Conservation (phyloP, 2,888 invertebrate genomes). For the Hybos culiciformis region DNA sequence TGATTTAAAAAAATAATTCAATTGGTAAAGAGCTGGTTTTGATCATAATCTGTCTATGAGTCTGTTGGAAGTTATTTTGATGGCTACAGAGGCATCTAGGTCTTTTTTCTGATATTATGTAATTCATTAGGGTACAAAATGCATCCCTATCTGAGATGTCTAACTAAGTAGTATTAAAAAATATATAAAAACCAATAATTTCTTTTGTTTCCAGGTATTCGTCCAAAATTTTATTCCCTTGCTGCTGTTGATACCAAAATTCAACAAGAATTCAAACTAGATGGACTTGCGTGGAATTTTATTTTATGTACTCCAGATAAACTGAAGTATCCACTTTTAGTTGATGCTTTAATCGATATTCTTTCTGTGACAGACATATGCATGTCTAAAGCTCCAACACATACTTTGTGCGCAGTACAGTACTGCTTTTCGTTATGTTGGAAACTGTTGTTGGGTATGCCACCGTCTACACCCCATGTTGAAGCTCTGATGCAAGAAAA, state of each 20-base stretch:
- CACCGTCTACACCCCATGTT: conserved; percentile 80
- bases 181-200: conserved; percentile 26
- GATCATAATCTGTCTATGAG: no score
- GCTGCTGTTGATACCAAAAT: conserved; percentile 51
- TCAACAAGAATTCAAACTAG: conserved; percentile 80
- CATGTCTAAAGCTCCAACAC: conserved; percentile 40
- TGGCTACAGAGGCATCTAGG: no score
- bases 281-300: conserved; percentile 86
- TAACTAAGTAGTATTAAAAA: conserved; percentile 23
- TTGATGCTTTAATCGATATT: conserved; percentile 74
- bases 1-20: no score
- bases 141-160: no score
- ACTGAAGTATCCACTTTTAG: conserved; percentile 70
- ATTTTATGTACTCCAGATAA: conserved; percentile 85
- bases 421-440: conserved; percentile 60
- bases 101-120: no score
- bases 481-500: conserved; percentile 62
- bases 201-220: conserved; percentile 42
- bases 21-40: no score
- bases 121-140: no score
- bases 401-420: conserved; percentile 69
- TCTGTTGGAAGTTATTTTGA: no score
- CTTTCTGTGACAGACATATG: conserved; percentile 66
- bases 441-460: conserved; percentile 69
- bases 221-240: conserved; percentile 83